These are phyloP conservation scores for Misgurnus anguillicaudatus DNA, from an alignment of 2,113 vertebrate species.

Conservation along the genomic window DNA sequence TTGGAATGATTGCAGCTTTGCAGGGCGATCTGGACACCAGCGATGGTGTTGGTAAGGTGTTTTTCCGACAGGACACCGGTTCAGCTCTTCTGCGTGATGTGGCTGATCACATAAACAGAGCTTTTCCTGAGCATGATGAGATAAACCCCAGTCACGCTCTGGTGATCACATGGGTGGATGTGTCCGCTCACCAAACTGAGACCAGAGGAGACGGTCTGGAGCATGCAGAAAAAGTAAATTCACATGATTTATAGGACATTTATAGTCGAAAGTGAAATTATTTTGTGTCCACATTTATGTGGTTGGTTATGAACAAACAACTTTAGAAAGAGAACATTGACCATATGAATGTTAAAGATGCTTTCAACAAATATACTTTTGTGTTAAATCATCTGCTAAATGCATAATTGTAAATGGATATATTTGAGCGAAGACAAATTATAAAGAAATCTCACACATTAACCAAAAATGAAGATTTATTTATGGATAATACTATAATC, in stretches of 20 bases:
- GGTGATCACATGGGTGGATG: slow-evolving; percentile 86
- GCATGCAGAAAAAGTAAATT: slow-evolving; percentile 68
- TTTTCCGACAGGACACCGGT: slow-evolving; percentile 82
- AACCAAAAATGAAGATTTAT: too few species aligned
- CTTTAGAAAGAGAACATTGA: too few species aligned
- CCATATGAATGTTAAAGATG: too few species aligned
- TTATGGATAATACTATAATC: too few species aligned
- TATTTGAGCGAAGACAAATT: too few species aligned
- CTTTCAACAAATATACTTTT: too few species aligned
- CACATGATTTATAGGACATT: not conserved
- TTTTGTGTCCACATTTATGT: not conserved
- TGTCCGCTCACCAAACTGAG: slow-evolving; percentile 69
- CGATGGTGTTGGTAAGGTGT: slow-evolving; percentile 78
- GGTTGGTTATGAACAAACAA: too few species aligned
- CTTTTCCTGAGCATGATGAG: slow-evolving; percentile 74
- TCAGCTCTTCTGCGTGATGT: slow-evolving; percentile 65
- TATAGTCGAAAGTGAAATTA: not conserved
- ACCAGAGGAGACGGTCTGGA: slow-evolving; percentile 62
- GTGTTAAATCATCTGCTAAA: too few species aligned
- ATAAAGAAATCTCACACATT: too few species aligned
- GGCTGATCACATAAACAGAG: slow-evolving; percentile 70
- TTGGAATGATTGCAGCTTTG: slow-evolving; percentile 81
- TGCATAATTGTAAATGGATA: too few species aligned
- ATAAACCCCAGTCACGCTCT: slow-evolving; percentile 72
- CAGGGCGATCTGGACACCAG: slow-evolving; percentile 88